These are phyloP conservation scores for Tenthredo scrophulariae DNA, from an alignment of 2,888 invertebrate species.

Conservation along the genomic window DNA sequence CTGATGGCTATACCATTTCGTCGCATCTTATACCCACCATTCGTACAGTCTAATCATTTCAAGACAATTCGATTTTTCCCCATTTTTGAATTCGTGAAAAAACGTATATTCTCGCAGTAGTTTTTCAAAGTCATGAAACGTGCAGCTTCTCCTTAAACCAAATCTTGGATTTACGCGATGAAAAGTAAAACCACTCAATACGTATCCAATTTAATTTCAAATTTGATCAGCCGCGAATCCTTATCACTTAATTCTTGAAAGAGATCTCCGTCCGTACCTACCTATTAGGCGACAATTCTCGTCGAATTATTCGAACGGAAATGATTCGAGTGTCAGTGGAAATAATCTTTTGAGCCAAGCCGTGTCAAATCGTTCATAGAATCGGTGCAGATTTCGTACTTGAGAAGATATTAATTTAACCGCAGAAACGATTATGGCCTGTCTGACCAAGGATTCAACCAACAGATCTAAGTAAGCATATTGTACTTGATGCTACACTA, in stretches of 20 bases:
- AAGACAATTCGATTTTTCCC: neutral
- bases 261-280: neutral
- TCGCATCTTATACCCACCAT: neutral
- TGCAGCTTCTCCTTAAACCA: neutral
- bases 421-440: neutral
- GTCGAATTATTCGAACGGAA: neutral
- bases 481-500: constrained; percentile 6
- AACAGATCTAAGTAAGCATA: constrained; percentile 21
- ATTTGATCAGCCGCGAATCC: neutral
- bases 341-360: neutral
- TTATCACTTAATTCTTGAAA: neutral
- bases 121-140: neutral
- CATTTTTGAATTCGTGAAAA: neutral
- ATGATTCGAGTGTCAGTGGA: neutral
- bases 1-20: neutral
- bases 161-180: neutral
- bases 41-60: neutral
- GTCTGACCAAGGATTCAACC: neutral
- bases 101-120: no score
- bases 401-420: constrained; percentile 30
- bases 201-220: neutral
- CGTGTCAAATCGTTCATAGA: neutral
- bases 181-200: neutral
- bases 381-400: constrained; percentile 35
- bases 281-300: neutral